Conservation (phyloP, 2,888 invertebrate species). For the Acrobasis suavella region DNA sequence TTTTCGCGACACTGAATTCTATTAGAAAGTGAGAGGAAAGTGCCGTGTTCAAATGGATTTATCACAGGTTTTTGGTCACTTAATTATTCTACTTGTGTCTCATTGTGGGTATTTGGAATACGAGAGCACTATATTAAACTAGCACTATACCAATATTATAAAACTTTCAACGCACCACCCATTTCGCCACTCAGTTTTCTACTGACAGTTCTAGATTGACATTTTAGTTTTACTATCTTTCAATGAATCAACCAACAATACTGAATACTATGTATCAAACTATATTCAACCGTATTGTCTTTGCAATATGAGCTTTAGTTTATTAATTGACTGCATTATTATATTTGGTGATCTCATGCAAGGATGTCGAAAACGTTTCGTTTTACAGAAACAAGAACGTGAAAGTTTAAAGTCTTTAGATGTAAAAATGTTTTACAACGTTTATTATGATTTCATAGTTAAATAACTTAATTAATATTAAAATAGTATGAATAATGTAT, state of each 20-base stretch:
- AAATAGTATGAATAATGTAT: too few species aligned
- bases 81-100: slow-evolving; percentile 61
- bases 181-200: slow-evolving; percentile 43
- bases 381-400: not conserved
- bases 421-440: not conserved
- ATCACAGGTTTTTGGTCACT: slow-evolving; percentile 53
- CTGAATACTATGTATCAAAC: not conserved
- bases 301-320: not conserved
- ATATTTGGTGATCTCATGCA: not conserved
- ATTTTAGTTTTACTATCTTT: slow-evolving; percentile 4
- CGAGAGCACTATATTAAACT: slow-evolving; percentile 43
- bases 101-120: slow-evolving; percentile 61
- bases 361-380: slow-evolving; percentile 1
- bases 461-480: too few species aligned
- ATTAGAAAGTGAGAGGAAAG: slow-evolving; percentile 46
- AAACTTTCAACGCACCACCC: slow-evolving; percentile 33
- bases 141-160: slow-evolving; percentile 30
- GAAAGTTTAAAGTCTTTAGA: not conserved
- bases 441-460: not conserved
- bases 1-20: slow-evolving; percentile 38
- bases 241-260: not conserved
- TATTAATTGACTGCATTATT: not conserved
- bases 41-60: slow-evolving; percentile 42
- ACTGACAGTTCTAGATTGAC: slow-evolving; percentile 11
- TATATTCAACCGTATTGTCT: not conserved